These are phyloP conservation scores for Lepus europaeus DNA, from an alignment of 2,113 vertebrate genomes.

Conservation along the genomic window DNA sequence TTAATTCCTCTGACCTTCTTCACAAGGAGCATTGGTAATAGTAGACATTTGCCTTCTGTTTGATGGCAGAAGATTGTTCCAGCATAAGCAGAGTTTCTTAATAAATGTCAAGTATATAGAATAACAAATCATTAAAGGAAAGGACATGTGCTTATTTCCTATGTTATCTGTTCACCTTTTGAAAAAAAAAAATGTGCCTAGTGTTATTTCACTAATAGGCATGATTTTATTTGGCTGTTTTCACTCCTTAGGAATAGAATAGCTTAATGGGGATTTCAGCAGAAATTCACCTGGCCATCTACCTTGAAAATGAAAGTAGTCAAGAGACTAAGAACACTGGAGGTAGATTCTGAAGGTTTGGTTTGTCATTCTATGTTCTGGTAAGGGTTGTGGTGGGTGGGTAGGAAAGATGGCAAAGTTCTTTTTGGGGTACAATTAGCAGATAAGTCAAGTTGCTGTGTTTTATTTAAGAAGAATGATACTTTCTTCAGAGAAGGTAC, in stretches of 20 bases:
- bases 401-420: neutral
- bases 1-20: neutral
- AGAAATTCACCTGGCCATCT: neutral
- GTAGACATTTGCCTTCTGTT: neutral
- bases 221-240: neutral
- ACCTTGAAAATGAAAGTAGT: neutral
- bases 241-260: neutral
- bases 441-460: neutral
- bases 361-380: neutral
- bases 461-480: neutral
- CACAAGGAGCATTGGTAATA: constrained; percentile 1
- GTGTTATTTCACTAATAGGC: neutral
- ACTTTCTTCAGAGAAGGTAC: neutral
- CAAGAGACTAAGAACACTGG: neutral
- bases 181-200: neutral
- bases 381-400: neutral
- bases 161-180: neutral
- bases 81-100: neutral
- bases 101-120: constrained; percentile 5
- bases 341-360: neutral
- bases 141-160: neutral
- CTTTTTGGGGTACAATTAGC: neutral
- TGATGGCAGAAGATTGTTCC: neutral
- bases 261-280: neutral
- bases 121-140: constrained; percentile 17